Conservation (phyloP, 92 coral and sea anemone species). For the Muricea muricata region DNA sequence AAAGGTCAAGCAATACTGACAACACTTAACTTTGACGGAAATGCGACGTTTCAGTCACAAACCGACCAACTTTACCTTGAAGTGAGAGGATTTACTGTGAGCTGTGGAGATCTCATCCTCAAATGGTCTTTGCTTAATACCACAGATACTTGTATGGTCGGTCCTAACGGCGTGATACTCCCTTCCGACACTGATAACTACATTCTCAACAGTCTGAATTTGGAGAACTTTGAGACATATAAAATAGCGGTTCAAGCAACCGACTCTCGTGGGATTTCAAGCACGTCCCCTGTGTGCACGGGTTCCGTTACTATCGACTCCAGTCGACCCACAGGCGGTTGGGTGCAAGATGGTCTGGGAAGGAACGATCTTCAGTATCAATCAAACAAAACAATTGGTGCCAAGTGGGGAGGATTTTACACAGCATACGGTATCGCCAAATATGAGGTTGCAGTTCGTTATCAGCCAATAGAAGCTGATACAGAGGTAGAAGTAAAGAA, state of each 20-base stretch:
- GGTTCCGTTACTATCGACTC: conserved; percentile 82
- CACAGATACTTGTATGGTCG: conserved; percentile 54
- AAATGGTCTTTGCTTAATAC: conserved; percentile 76
- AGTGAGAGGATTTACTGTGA: conserved; percentile 63
- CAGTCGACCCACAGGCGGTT: conserved; percentile 80
- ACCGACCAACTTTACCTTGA: conserved; percentile 71
- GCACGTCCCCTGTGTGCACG: conserved; percentile 77
- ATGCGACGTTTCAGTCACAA: conserved; percentile 67
- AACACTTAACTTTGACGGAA: conserved; percentile 52
- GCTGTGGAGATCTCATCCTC: conserved; percentile 74
- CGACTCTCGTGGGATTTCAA: conserved; percentile 63
- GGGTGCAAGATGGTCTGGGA: conserved; percentile 91
- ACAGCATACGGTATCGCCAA: conserved; percentile 78
- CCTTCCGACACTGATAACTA: conserved; percentile 50
- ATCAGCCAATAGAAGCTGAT: conserved; percentile 49
- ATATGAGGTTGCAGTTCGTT: conserved; percentile 81
- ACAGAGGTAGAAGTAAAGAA: neutral
- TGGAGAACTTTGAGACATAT: conserved; percentile 68
- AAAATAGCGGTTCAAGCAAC: conserved; percentile 79
- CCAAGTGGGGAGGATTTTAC: conserved; percentile 95
- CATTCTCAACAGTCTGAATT: conserved; percentile 66
- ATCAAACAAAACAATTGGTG: conserved; percentile 71
- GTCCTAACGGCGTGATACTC: conserved; percentile 30
- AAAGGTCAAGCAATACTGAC: conserved; percentile 74
- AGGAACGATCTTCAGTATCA: conserved; percentile 81